A percentile compares a stretch with the other conserved stretches of the same genome.
Evolutionary conservation across 37 sponge, comb jelly and placozoan genomes (phyloP).

Genomic region (Mnemiopsis leidyi): DNA sequence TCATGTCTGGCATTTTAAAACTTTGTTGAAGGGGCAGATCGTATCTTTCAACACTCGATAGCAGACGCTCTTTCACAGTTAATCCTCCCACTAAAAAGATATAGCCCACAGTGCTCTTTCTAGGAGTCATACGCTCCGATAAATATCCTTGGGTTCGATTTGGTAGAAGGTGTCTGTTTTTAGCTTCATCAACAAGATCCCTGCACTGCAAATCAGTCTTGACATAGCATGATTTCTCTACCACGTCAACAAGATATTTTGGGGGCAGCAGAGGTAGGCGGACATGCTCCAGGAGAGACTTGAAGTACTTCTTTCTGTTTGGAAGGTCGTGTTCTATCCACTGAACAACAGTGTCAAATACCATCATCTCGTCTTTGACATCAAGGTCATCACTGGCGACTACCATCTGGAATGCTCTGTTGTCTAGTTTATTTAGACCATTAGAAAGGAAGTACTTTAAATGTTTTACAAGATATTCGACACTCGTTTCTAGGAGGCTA

Average conservation of each 20-base stretch:
- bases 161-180: slow-evolving; percentile 64
- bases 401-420: background rate
- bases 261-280: slow-evolving; percentile 36
- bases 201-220: background rate
- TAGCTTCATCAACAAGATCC: slow-evolving; percentile 57
- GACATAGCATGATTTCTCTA: background rate
- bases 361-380: slow-evolving; percentile 14
- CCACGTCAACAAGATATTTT: slow-evolving; percentile 6
- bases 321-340: slow-evolving; percentile 1
- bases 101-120: slow-evolving; percentile 46
- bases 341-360: background rate
- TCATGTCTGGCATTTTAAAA: slow-evolving; percentile 59
- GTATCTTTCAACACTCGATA: slow-evolving; percentile 16
- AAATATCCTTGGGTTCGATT: slow-evolving; percentile 3
- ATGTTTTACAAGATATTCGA: background rate
- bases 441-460: background rate
- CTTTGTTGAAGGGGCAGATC: slow-evolving; percentile 56
- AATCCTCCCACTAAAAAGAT: slow-evolving; percentile 40
- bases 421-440: background rate
- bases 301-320: background rate
- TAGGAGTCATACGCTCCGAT: slow-evolving; percentile 48
- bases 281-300: slow-evolving; percentile 2
- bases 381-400: slow-evolving; percentile 35
- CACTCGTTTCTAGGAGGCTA: background rate
- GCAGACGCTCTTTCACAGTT: slow-evolving; percentile 34